phyloP scores from a whole-genome alignment of 2,888 invertebrate genomes.

The Ramazzottius varieornatus region DNA sequence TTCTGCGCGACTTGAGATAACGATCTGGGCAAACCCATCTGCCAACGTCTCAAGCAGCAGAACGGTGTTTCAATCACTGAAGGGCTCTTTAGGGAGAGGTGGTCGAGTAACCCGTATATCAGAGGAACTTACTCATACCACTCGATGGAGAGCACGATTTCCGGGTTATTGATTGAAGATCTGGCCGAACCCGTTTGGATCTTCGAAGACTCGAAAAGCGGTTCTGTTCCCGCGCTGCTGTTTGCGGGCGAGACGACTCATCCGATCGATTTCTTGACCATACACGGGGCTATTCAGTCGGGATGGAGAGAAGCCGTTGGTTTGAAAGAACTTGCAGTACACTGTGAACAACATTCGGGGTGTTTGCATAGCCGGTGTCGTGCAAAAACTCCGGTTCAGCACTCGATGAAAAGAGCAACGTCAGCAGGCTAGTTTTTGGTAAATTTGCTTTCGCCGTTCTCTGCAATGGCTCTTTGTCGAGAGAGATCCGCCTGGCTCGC shows the following conservation, averaged over 20 bases:
- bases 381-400: too few species aligned
- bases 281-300: neutral
- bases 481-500: too few species aligned
- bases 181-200: neutral
- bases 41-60: too few species aligned
- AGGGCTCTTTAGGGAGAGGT: neutral
- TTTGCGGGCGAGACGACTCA: neutral
- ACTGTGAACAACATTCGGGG: too few species aligned
- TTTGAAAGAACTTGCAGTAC: too few species aligned
- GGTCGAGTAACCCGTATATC: neutral
- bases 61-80: too few species aligned
- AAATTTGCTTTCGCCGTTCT: too few species aligned
- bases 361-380: too few species aligned
- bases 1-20: too few species aligned
- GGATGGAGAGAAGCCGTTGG: neutral
- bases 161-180: neutral
- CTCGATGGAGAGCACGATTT: neutral
- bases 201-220: neutral
- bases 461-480: too few species aligned
- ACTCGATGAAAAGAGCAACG: too few species aligned
- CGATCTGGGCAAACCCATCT: neutral
- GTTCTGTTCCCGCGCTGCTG: neutral
- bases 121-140: neutral
- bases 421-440: too few species aligned
- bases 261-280: neutral